These are phyloP conservation scores for Noctua pronuba DNA, from an alignment of 2,888 invertebrate species.

Conservation along the genomic window DNA sequence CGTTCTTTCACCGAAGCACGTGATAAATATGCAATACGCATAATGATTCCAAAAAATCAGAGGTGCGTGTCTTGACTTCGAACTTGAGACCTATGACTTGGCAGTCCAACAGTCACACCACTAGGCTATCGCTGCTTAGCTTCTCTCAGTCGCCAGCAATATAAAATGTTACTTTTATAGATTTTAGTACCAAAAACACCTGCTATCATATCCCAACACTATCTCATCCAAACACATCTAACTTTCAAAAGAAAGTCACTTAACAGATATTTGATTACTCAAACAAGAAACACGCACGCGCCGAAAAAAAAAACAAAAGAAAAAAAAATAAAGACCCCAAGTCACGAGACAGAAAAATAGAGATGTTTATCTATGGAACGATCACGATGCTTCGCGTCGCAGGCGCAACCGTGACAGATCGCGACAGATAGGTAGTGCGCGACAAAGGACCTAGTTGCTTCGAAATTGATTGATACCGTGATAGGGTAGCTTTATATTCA, in stretches of 20 bases:
- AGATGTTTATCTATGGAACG: conserved; percentile 75
- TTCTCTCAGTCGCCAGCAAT: neutral
- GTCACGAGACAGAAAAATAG: conserved; percentile 69
- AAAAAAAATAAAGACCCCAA: conserved; percentile 53
- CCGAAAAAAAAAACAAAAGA: conserved; percentile 53
- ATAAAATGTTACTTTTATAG: neutral
- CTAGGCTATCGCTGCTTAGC: too few species aligned
- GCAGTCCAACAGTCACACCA: too few species aligned
- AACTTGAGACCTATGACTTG: too few species aligned
- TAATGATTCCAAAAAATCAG: too few species aligned
- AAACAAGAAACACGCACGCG: conserved; percentile 64
- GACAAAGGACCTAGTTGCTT: conserved; percentile 68
- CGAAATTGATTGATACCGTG: conserved; percentile 67
- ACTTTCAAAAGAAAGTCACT: conserved; percentile 64
- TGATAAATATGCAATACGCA: too few species aligned
- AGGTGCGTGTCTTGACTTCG: too few species aligned
- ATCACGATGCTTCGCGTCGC: conserved; percentile 63
- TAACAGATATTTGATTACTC: conserved; percentile 63
- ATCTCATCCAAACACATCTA: conserved; percentile 37
- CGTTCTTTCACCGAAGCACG: too few species aligned
- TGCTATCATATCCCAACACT: conserved; percentile 24
- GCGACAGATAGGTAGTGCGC: conserved; percentile 63
- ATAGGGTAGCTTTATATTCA: conserved; percentile 51
- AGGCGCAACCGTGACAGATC: conserved; percentile 72
- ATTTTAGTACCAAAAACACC: conserved; percentile 11